phyloP scores from a whole-genome alignment of 2,113 vertebrate species.

The Pelecanus crispus region DNA sequence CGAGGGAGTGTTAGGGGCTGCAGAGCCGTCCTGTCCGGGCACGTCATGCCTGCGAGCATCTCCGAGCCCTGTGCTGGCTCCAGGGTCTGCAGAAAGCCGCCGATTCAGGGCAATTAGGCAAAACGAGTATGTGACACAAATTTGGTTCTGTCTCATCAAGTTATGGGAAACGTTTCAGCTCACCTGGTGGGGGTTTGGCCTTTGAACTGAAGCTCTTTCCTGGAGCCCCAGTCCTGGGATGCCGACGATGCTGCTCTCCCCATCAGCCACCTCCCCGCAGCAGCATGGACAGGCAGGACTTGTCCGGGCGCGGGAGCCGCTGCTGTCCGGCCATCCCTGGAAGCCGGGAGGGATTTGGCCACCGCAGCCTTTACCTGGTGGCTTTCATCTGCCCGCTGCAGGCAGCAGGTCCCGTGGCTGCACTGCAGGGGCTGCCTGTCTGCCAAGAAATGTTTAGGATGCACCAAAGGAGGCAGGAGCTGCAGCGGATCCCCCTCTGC shows the following conservation, averaged over 20 bases:
- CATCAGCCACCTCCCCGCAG: fast-evolving
- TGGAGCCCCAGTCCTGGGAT: not conserved
- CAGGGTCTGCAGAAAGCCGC: not conserved
- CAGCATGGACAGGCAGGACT: not conserved
- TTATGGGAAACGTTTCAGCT: not conserved
- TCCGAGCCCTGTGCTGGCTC: not conserved
- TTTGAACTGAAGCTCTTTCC: not conserved
- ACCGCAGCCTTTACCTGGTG: not conserved
- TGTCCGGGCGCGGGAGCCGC: fast-evolving
- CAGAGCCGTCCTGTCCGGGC: not conserved
- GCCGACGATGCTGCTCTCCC: too few species aligned
- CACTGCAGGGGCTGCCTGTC: not conserved
- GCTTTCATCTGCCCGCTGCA: not conserved
- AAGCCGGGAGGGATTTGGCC: not conserved
- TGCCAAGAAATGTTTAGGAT: not conserved
- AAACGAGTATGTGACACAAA: conserved; percentile 27
- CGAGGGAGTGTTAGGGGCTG: not conserved
- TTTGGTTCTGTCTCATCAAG: not conserved
- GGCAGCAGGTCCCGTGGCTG: not conserved
- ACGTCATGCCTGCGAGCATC: not conserved
- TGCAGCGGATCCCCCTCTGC: not conserved
- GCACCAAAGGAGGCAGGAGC: not conserved
- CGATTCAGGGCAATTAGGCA: not conserved
- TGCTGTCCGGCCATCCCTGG: not conserved
- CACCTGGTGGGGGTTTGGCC: not conserved